These are phyloP conservation scores for Tenthredo distinguenda DNA, from an alignment of 2,888 invertebrate genomes.

Conservation along the genomic window DNA sequence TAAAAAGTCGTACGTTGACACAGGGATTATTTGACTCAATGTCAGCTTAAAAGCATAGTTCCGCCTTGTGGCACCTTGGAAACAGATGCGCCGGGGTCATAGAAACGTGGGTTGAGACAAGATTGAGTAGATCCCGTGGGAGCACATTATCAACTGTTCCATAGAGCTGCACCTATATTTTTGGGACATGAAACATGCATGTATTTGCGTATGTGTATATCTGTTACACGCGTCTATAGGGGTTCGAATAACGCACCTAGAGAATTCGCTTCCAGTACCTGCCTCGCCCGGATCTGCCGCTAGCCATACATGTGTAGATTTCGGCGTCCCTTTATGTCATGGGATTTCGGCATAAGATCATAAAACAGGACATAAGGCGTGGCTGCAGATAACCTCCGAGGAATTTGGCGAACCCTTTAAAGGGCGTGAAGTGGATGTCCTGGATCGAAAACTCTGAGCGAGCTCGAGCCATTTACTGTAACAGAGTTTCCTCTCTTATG, in stretches of 20 bases:
- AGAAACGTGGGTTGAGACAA: conserved; percentile 52
- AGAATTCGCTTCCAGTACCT: neutral
- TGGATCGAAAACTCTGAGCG: conserved; percentile 3
- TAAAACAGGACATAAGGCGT: neutral
- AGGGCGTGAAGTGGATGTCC: conserved; percentile 9
- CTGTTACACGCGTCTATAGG: neutral
- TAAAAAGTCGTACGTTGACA: neutral
- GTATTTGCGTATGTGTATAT: neutral
- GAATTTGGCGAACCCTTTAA: conserved; percentile 20
- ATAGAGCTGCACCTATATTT: neutral
- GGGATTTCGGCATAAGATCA: conserved; percentile 13
- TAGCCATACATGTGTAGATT: conserved; percentile 8
- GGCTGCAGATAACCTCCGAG: conserved; percentile 4
- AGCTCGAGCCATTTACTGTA: conserved; percentile 23
- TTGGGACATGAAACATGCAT: neutral
- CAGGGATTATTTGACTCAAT: conserved; percentile 7
- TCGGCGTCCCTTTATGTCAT: neutral
- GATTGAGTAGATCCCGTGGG: conserved; percentile 68
- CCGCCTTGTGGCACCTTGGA: neutral
- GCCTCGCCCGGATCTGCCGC: neutral
- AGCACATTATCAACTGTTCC: conserved; percentile 66
- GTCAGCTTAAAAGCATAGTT: neutral
- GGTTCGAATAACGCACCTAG: neutral
- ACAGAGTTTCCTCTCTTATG: neutral
- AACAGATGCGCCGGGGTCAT: conserved; percentile 28